Base-by-base conservation (phyloP, 2,113 vertebrate genomes). In the Catagonus wagneri region DNA sequence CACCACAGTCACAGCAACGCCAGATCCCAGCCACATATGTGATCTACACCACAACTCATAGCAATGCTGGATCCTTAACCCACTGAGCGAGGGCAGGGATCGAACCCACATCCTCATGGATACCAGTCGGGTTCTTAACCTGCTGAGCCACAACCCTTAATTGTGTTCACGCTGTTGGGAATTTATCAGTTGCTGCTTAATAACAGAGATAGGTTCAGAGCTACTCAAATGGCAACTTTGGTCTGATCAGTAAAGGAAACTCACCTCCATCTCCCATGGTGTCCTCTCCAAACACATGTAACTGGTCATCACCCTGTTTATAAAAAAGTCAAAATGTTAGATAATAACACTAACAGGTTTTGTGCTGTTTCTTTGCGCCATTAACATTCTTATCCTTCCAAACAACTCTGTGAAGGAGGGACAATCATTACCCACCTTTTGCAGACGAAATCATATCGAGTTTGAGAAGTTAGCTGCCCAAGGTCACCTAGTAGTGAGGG, bases 241-340 rank as follows among this genome's bases (percentile, higher is more conserved):
- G 32, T 75, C 22, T 94, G 63, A 60, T 74, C 63, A 80, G 63
- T 66, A 52, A 94, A 94, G 86, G 50, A 85, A 95, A 99, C 99
- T 99, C 95, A 99, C 99, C 98, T 98, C 98, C 95, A 99, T 99
- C 98, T 98, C 98, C 99, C 80, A 95, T 61, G 72, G 89, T 97
- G 93, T 98, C 98, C 90, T 99, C 99, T 92, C 98, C 98, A 66
- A 97, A 99, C 56, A 98, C 96, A 19, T 98, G 98, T 90, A 98
- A 98, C 23, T 98, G 99, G 69, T 99, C 99, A 89, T 99, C 99
- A 60, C 93, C 98, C 99, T 99, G 98, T 94, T 95, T 90, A 86
- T 89, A 92, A 98, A 92, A 60, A 98, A 97, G 95, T 79, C 23
- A 98, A 39, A 98, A 72, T 23, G 86, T 97, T 98, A 91, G 96